Evolutionary conservation across 1,140 invertebrate species (phyloP).

Genomic region (Nasonia longicornis): DNA sequence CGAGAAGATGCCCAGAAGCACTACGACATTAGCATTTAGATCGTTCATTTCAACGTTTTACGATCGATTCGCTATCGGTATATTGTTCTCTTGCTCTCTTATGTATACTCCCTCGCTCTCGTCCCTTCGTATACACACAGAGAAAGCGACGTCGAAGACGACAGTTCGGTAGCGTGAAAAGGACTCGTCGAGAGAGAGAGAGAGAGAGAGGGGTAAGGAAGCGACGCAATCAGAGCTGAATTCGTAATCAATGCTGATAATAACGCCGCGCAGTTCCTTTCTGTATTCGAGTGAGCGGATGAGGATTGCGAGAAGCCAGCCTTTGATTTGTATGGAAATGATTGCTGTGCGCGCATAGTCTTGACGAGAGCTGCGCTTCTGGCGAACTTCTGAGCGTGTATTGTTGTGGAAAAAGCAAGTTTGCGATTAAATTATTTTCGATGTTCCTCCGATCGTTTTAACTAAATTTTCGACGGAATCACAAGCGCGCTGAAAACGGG

Average conservation of each 20-base stretch:
- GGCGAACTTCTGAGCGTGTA: not conserved
- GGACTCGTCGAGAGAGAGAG: not conserved
- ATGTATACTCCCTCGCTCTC: too few relatives aligned
- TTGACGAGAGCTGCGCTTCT: not conserved
- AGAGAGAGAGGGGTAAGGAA: not conserved
- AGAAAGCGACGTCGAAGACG: not conserved
- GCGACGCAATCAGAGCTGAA: constrained; percentile 39
- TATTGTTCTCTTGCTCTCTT: not conserved
- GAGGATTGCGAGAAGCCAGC: not conserved
- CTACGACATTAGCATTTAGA: constrained; percentile 41
- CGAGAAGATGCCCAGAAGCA: not conserved
- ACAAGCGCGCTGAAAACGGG: constrained; percentile 24
- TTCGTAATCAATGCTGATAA: constrained; percentile 43
- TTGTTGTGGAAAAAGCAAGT: too few relatives aligned
- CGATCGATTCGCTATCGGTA: constrained; percentile 6
- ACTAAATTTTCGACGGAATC: not conserved
- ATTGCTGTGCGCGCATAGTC: not conserved
- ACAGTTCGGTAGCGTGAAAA: not conserved
- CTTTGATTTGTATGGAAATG: constrained; percentile 43
- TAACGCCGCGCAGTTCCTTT: constrained; percentile 16
- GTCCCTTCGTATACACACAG: not conserved
- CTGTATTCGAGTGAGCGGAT: not conserved
- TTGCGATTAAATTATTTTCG: too few relatives aligned
- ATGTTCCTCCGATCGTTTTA: too few relatives aligned
- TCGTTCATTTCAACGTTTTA: constrained; percentile 31